A percentile compares a stretch with the other conserved stretches of the same genome.
These are phyloP conservation scores for Lutraria rhynchaena DNA, from an alignment of 1,140 invertebrate genomes.

Conservation along the genomic window DNA sequence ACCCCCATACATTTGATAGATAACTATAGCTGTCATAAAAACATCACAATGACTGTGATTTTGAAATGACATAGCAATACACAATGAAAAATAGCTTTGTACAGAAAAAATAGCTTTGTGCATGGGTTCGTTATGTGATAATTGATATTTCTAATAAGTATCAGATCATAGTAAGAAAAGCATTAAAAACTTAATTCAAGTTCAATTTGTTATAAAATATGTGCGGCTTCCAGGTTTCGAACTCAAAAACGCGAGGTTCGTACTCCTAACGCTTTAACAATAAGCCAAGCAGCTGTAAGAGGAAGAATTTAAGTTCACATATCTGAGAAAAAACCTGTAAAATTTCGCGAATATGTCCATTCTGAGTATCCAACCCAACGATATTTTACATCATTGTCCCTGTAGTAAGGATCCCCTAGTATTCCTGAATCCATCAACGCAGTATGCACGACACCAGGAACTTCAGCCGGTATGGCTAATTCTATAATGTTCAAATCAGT, in stretches of 20 bases:
- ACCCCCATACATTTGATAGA: no score
- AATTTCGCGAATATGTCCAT: conserved; percentile 22
- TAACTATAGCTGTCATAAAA: no score
- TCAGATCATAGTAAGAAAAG: neutral
- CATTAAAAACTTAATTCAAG: neutral
- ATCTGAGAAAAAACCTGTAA: conserved; percentile 9
- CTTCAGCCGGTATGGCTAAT: conserved; percentile 5
- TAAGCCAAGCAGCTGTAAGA: neutral
- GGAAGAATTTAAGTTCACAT: neutral
- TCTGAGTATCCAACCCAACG: conserved; percentile 13
- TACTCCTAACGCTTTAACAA: neutral
- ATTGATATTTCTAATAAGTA: neutral
- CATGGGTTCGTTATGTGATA: no score
- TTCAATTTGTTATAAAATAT: neutral
- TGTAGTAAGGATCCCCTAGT: conserved; percentile 29
- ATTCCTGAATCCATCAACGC: conserved; percentile 23
- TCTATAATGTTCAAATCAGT: no score
- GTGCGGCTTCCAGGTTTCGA: neutral
- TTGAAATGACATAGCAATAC: no score
- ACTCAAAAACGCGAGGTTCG: neutral
- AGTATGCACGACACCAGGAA: conserved; percentile 40
- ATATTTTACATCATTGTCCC: conserved; percentile 38
- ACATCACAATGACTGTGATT: no score
- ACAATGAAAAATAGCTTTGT: no score
- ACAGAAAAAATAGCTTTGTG: no score